phyloP scores from a whole-genome alignment of 2,888 invertebrate species.

The Patella ulyssiponensis region DNA sequence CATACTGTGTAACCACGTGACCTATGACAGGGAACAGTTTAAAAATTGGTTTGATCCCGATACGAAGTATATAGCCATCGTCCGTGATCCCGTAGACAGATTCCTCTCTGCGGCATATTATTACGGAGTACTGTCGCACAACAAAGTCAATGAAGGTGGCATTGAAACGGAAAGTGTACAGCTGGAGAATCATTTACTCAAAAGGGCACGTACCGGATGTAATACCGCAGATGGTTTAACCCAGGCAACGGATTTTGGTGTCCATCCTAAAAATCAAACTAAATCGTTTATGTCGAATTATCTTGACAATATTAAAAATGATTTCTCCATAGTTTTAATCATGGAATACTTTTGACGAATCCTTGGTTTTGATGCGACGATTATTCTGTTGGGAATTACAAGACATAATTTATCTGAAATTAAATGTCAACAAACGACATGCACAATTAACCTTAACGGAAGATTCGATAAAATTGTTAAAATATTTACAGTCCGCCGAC shows the following conservation, averaged over 20 bases:
- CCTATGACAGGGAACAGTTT: slow-evolving; percentile 47
- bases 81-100: slow-evolving; percentile 46
- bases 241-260: slow-evolving; percentile 1
- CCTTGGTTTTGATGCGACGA: slow-evolving; percentile 61
- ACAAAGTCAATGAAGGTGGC: slow-evolving; percentile 15
- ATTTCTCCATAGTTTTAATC: slow-evolving; percentile 62
- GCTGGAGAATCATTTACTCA: not conserved
- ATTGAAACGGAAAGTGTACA: not conserved
- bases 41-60: slow-evolving; percentile 37
- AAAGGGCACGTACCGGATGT: not conserved
- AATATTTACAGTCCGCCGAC: slow-evolving; percentile 55
- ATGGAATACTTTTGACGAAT: slow-evolving; percentile 67
- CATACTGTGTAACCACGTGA: slow-evolving; percentile 57
- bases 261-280: not conserved
- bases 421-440: slow-evolving; percentile 41
- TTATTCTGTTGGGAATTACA: slow-evolving; percentile 59
- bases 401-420: slow-evolving; percentile 61
- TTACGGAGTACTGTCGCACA: slow-evolving; percentile 38
- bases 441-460: slow-evolving; percentile 33
- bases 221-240: not conserved
- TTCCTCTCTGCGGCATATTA: slow-evolving; percentile 50
- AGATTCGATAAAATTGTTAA: slow-evolving; percentile 35
- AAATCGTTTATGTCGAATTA: slow-evolving; percentile 29
- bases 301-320: slow-evolving; percentile 45
- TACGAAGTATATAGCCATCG: slow-evolving; percentile 44